Conservation (phyloP, 2,113 vertebrate species). For the Dromas ardeola region DNA sequence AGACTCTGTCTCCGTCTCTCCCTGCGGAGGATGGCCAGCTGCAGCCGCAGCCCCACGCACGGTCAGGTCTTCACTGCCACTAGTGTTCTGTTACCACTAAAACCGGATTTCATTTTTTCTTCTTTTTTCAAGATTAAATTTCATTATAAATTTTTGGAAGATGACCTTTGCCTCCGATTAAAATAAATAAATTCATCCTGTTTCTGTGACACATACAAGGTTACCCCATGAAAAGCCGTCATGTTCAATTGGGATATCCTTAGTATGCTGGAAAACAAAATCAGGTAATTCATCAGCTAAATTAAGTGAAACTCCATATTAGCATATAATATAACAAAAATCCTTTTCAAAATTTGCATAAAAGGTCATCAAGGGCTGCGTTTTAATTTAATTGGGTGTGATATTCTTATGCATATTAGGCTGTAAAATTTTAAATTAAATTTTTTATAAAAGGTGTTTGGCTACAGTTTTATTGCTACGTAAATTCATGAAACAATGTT, state of each 20-base stretch:
- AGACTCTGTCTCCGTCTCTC: no score
- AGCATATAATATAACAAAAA: neutral
- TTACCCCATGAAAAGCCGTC: neutral
- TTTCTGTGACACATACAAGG: neutral
- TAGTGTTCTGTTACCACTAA: neutral
- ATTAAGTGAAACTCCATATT: slow-evolving; percentile 28
- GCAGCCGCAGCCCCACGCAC: neutral
- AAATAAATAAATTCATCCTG: neutral
- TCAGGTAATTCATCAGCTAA: slow-evolving; percentile 5
- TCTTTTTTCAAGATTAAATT: neutral
- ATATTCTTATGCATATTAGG: neutral
- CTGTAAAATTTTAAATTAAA: neutral
- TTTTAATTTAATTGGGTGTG: slow-evolving; percentile 37
- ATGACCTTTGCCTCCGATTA: neutral
- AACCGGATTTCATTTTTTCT: neutral
- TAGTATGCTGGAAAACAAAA: neutral
- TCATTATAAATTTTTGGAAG: neutral
- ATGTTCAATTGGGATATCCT: neutral
- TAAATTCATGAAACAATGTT: neutral
- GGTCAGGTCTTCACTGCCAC: neutral
- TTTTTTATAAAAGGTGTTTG: neutral
- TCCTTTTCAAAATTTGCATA: neutral
- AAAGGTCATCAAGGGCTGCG: neutral
- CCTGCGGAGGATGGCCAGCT: neutral
- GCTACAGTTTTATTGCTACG: neutral